Evolutionary conservation across 2,113 vertebrate species (phyloP).

Genomic region (Cygnus buccinator): DNA sequence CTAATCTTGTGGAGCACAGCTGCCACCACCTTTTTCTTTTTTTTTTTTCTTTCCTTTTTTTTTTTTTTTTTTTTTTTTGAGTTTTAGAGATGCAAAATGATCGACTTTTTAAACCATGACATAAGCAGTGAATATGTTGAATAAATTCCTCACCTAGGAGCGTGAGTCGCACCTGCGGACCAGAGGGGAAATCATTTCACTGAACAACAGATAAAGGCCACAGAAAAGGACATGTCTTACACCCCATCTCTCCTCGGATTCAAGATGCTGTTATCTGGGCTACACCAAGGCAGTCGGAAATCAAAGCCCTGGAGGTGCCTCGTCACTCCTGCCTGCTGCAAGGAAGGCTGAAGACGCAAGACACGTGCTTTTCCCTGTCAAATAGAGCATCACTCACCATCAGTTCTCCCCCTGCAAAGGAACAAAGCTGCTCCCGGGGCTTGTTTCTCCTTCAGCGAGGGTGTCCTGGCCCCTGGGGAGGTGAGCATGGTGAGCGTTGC

Average conservation of each 20-base stretch:
- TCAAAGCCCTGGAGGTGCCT: neutral
- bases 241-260: neutral
- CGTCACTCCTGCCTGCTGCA: neutral
- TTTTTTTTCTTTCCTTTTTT: neutral
- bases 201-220: neutral
- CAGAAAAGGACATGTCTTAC: neutral
- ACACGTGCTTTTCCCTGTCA: neutral
- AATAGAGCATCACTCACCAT: neutral
- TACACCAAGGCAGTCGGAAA: neutral
- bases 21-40: too few relatives aligned
- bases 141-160: neutral
- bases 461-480: neutral
- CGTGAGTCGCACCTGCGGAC: fast-evolving
- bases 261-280: fast-evolving
- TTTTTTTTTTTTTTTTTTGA: too few relatives aligned
- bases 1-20: neutral
- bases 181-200: neutral
- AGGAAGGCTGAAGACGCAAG: neutral
- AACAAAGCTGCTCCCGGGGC: neutral
- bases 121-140: too few relatives aligned
- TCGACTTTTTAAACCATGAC: neutral
- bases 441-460: neutral
- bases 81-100: neutral
- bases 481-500: neutral
- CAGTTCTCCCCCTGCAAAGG: neutral